A percentile compares a stretch with the other conserved stretches of the same genome.
Conservation (phyloP, 2,888 invertebrate species). For the Ornithoptera alexandrae region DNA sequence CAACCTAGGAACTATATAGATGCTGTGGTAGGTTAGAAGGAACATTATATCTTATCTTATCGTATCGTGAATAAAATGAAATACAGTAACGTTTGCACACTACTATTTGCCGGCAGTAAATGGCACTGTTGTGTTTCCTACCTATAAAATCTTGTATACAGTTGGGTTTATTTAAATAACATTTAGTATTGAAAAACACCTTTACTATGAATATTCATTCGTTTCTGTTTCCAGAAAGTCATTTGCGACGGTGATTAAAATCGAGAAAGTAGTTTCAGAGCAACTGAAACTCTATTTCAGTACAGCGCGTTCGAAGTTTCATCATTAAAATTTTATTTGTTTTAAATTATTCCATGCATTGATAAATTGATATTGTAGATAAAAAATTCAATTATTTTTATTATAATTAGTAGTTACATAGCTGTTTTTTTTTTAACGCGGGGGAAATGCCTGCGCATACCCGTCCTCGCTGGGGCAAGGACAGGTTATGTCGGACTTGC, state of each 20-base stretch:
- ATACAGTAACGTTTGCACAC: too few species aligned
- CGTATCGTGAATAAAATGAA: too few species aligned
- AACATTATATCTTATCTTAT: too few species aligned
- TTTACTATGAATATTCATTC: conserved; percentile 20
- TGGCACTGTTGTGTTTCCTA: too few species aligned
- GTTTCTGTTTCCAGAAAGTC: conserved; percentile 11
- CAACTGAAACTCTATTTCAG: conserved; percentile 19
- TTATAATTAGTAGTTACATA: too few species aligned
- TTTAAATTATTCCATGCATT: conserved; percentile 26
- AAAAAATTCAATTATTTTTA: not conserved
- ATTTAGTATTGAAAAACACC: conserved; percentile 9
- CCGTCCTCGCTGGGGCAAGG: too few species aligned
- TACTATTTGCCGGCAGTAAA: too few species aligned
- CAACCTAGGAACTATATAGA: too few species aligned
- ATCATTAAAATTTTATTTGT: conserved; percentile 23
- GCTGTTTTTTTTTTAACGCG: too few species aligned
- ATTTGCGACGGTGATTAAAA: conserved; percentile 26
- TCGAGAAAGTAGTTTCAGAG: conserved; percentile 20
- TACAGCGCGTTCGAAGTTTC: conserved; percentile 9
- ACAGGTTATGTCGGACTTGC: too few species aligned
- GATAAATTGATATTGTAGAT: not conserved
- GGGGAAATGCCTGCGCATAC: too few species aligned
- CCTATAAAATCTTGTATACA: not conserved
- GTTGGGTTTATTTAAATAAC: not conserved
- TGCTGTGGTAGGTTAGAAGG: too few species aligned